Base-by-base conservation (phyloP, 2,113 vertebrate species). In the Cinclus mexicanus region DNA sequence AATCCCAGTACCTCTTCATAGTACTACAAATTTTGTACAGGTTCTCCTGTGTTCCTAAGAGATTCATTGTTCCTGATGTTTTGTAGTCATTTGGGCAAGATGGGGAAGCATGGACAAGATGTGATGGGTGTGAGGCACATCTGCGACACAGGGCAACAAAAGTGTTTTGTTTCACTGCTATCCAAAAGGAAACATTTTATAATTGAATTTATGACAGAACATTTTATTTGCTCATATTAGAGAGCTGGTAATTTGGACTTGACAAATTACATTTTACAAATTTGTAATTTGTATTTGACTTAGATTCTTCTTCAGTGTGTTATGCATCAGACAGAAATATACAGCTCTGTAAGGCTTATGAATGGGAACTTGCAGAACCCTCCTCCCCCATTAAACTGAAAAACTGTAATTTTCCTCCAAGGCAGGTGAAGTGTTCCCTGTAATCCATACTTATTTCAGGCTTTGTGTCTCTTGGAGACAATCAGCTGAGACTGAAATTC, bases 401-500 rank as follows among this genome's bases (percentile, higher is more conserved):
- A 85, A 81, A 33, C 14, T 41, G 3, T 39, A 2, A 37, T 89
- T 77, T 77, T 90, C 46, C 35, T 50, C 16, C 23, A 71, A 22
- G 14, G 20, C 28, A 50, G 6, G 5, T 35, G 20, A 93, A 69
- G 12, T 17, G 28, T 22, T 79, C 56, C 86, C 74, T 95, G 74
- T 89, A 90, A 84, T 14, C 21, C 52, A 24, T 47, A 29, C n/a
- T 69, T 64, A 55, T 64, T 87, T 79, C 75, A 94, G 69, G 37
- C 41, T 82, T 29, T 78, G 42, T 65, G 46, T 59, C 85, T 67
- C 49, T 52, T 42, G n/a, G 93, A 92, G 78, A 86, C 64, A 69
- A 87, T 41, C 50, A 88, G 2, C 64, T 53, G 94, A 94, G 70
- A 93, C 92, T 94, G 97, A 95, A 97, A 97, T 95, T 98, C 98